Conservation (phyloP, 2,888 invertebrate genomes). For the Oscheius sp. region DNA sequence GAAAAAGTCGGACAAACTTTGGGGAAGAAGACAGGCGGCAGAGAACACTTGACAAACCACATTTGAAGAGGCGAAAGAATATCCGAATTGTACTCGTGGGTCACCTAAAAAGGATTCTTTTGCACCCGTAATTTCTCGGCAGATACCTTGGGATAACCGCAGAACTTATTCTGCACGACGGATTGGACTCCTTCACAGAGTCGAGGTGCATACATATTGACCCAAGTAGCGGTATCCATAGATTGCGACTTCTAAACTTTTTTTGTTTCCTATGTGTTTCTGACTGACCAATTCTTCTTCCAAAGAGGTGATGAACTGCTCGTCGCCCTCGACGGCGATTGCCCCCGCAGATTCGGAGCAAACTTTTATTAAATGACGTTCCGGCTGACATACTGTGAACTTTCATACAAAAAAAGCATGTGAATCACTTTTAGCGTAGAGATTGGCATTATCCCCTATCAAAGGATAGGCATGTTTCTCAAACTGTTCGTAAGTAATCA, state of each 20-base stretch:
- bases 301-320: constrained; percentile 49
- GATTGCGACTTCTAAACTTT: neutral
- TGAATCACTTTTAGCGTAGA: constrained; percentile 28
- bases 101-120: constrained; percentile 36
- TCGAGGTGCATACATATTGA: constrained; percentile 40
- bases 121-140: no score
- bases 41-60: constrained; percentile 57
- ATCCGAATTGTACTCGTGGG: constrained; percentile 52
- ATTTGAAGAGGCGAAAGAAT: constrained; percentile 66
- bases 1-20: constrained; percentile 17
- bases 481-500: constrained; percentile 6
- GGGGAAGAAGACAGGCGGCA: constrained; percentile 61
- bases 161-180: constrained; percentile 28
- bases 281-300: constrained; percentile 49
- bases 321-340: constrained; percentile 47
- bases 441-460: constrained; percentile 9
- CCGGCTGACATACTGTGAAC: constrained; percentile 54
- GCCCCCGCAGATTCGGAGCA: constrained; percentile 59
- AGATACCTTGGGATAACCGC: constrained; percentile 21
- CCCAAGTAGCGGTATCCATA: constrained; percentile 29
- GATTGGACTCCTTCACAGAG: constrained; percentile 43
- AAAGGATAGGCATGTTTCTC: constrained; percentile 10
- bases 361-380: constrained; percentile 55
- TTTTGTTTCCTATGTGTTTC: no score
- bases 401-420: neutral